Percentiles rank a stretch among this genome's conserved stretches.
Evolutionary conservation across 35 echinoderm and acorn worm species (phyloP).

Genomic region (Apostichopus parvimensis): DNA sequence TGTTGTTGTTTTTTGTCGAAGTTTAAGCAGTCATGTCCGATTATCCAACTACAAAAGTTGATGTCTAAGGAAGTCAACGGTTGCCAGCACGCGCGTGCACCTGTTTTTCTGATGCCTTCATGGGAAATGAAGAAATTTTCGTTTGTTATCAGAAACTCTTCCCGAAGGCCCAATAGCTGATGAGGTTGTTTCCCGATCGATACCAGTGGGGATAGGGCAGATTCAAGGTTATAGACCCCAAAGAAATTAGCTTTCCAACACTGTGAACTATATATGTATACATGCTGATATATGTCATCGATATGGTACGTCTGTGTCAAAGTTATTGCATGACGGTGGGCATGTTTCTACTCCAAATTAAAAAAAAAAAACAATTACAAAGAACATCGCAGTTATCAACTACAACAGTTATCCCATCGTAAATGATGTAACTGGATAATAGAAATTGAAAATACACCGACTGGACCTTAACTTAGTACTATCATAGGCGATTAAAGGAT

Average conservation of each 20-base stretch:
- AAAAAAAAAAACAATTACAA: no score
- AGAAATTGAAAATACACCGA: no score
- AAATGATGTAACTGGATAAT: no score
- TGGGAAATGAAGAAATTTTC: constrained; percentile 10
- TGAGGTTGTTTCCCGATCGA: constrained; percentile 31
- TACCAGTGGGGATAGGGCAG: constrained; percentile 19
- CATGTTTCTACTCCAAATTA: no score
- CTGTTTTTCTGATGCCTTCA: not conserved
- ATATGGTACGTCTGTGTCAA: no score
- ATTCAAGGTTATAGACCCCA: constrained; percentile 36
- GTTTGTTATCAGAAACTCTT: constrained; percentile 15
- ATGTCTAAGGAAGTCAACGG: not conserved
- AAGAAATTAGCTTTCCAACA: not conserved
- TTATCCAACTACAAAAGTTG: not conserved
- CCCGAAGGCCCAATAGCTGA: constrained; percentile 43
- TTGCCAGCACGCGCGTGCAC: constrained; percentile 22
- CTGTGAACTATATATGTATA: not conserved
- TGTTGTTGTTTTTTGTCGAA: not conserved
- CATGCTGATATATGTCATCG: no score
- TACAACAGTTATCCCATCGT: no score
- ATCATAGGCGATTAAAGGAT: no score
- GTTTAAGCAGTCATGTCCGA: not conserved
- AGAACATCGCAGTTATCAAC: no score
- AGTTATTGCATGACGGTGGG: no score
- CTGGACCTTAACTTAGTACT: no score